These are phyloP conservation scores for Digitonthophagus gazella DNA, from an alignment of 2,888 invertebrate genomes.

Conservation along the genomic window DNA sequence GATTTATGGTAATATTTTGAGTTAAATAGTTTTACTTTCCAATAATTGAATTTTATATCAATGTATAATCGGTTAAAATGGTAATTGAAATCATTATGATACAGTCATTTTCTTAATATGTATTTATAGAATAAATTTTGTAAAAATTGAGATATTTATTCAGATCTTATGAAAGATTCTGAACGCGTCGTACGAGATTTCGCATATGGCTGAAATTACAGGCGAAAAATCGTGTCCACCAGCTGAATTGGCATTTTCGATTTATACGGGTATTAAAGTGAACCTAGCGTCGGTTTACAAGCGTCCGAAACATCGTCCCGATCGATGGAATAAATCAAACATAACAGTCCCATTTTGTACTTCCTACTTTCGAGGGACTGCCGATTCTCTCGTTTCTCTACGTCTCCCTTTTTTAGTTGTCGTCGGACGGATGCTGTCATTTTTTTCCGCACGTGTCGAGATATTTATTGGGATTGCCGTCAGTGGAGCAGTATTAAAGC, in stretches of 20 bases:
- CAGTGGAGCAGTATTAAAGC: conserved; percentile 16
- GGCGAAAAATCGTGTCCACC: background rate
- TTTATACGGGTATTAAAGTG: background rate
- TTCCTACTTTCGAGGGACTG: background rate
- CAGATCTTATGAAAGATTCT: background rate
- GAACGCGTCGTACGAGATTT: background rate
- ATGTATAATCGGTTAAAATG: no score
- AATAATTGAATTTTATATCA: no score
- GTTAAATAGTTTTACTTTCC: no score
- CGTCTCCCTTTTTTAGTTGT: background rate
- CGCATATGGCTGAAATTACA: background rate
- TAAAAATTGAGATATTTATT: no score
- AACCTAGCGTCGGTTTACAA: no score
- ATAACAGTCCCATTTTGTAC: background rate
- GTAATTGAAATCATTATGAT: no score
- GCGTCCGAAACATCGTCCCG: background rate
- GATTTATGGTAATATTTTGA: no score
- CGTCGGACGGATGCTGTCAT: background rate
- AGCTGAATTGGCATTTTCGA: background rate
- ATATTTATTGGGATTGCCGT: conserved; percentile 18
- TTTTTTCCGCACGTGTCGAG: conserved; percentile 14
- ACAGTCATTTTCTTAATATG: no score
- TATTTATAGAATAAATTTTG: no score
- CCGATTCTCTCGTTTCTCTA: background rate
- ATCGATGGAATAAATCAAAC: background rate